Conservation (phyloP, 2,113 vertebrate genomes). For the Limnothrissa miodon region DNA sequence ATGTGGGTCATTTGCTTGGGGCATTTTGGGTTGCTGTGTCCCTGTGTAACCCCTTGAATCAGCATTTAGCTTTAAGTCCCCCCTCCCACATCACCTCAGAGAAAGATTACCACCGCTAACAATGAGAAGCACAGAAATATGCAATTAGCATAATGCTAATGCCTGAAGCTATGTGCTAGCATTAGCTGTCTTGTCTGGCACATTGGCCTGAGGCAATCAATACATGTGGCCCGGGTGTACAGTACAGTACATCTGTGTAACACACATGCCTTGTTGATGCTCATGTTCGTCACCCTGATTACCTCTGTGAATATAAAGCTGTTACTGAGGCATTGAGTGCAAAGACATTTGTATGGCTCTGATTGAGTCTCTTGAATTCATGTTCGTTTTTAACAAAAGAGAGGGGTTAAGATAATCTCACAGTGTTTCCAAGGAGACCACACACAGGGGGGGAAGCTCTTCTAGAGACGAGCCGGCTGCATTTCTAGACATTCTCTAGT, state of each 20-base stretch:
- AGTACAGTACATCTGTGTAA: not conserved
- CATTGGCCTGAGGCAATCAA: not conserved
- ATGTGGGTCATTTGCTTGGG: not conserved
- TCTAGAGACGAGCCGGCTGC: not conserved
- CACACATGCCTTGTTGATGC: not conserved
- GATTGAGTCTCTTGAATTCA: not conserved
- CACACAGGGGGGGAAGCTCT: not conserved
- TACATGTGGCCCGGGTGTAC: not conserved
- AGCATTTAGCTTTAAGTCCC: not conserved
- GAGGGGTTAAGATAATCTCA: not conserved
- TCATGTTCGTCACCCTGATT: not conserved
- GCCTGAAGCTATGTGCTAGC: not conserved
- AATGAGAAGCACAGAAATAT: not conserved
- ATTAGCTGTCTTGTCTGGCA: not conserved
- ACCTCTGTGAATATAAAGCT: not conserved
- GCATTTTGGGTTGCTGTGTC: not conserved
- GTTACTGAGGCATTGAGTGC: not conserved
- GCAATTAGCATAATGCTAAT: not conserved
- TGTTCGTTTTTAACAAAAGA: not conserved
- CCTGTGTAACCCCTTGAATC: not conserved
- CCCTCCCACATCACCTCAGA: not conserved
- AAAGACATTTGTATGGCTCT: too few relatives aligned
- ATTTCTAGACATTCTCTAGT: conserved; percentile 13
- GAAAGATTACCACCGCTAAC: not conserved
- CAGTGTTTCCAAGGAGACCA: not conserved